These are phyloP conservation scores for Ochotona curzoniae DNA, from an alignment of 2,113 vertebrate genomes.

Conservation along the genomic window DNA sequence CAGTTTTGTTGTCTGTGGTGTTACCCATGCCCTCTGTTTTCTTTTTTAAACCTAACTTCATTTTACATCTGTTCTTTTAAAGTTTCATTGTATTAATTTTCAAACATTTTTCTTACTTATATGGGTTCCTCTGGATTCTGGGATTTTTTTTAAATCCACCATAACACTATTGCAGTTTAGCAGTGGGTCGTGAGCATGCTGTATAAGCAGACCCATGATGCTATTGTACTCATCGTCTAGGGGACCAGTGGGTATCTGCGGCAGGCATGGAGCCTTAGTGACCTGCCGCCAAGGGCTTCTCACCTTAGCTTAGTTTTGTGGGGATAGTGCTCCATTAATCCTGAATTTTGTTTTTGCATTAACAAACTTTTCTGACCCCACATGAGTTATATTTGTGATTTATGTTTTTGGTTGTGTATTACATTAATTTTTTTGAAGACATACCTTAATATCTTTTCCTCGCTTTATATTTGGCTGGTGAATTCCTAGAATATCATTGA, in stretches of 20 bases:
- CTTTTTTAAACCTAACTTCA: background rate
- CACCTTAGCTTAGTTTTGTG: background rate
- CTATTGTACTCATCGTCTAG: background rate
- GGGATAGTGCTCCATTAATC: background rate
- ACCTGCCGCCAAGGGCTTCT: background rate
- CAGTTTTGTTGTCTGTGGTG: background rate
- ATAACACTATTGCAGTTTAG: background rate
- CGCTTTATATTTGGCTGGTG: background rate
- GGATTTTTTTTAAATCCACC: background rate
- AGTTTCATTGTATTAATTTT: background rate
- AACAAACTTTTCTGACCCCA: conserved; percentile 18
- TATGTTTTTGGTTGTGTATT: conserved; percentile 27
- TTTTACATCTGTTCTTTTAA: background rate
- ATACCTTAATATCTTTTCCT: background rate
- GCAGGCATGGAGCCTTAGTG: background rate
- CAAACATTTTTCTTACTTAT: background rate
- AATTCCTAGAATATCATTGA: background rate
- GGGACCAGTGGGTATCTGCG: background rate
- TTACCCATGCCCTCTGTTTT: background rate
- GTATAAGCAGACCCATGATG: background rate
- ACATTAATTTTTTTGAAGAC: conserved; percentile 43
- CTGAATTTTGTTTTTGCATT: conserved; percentile 9
- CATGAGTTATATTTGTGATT: conserved; percentile 28
- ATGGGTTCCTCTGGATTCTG: background rate
- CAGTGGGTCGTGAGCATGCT: background rate